Evolutionary conservation across 2,797 vertebrate species (phyloP), one percentile per base, ranked within the genome.

Genomic region (Tarsius wallacei): DNA sequence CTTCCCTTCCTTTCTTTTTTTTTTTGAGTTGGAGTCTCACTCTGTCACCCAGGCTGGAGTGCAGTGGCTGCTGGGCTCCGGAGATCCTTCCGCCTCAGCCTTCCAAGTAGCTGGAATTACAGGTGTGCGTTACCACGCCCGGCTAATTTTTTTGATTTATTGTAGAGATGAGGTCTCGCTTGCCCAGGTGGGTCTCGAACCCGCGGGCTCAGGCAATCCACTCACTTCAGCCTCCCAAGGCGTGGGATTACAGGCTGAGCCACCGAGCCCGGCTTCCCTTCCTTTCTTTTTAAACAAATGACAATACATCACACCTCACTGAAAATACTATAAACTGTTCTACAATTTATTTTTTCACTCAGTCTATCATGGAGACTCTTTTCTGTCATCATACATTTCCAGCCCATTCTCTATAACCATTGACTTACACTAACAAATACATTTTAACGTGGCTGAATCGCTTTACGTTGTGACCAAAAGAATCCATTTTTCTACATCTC

Each of bases 401-500:
- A 22, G 28, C 9, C 93, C n/a, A 74, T 86, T 94, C 31, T 76
- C 87, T 36, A 51, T 6, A 59, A 49, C 11, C 14, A 42, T 13
- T 31, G 17, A 59, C n/a, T 36, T 55, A 83, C 47, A 51, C n/a
- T 87, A 76, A 68, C 22, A 87, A 89, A 90, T 51, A 63, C 16
- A 55, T 90, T 73, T 93, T 88, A 80, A 89, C 68, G 31, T 59
- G 61, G 22, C 33, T 89, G 33, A 80, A 63, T 71, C 73, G 16
- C 22, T 78, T 85, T 93, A 36, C 31, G 73, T 15, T 81, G 21
- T 71, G 57, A 77, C 17, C 15, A 59, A 91, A 22, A 77, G 17
- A 94, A 83, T 64, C 22, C 2, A 93, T 42, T 91, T 94, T 90
- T 91, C 26, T 87, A 47, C 14, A 86, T 31, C 8, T 64, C 66